A percentile compares a stretch with the other conserved stretches of the same genome.
phyloP scores from a whole-genome alignment of 2,888 invertebrate genomes.

The Brassicogethes aeneus region DNA sequence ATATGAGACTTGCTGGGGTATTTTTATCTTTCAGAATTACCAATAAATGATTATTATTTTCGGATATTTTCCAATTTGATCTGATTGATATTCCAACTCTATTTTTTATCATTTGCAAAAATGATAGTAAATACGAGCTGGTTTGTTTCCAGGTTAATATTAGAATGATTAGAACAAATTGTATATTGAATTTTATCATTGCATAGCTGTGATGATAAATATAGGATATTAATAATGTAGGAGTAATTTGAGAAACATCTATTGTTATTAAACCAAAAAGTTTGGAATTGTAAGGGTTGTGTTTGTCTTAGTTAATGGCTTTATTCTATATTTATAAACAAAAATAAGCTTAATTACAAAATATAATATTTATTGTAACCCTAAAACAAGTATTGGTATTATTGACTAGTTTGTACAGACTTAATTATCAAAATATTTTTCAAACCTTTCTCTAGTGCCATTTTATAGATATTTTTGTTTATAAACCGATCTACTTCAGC shows the following conservation, averaged over 20 bases:
- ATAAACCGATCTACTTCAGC: background rate
- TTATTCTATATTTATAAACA: background rate
- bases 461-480: background rate
- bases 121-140: too few species aligned
- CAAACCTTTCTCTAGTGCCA: background rate
- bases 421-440: background rate
- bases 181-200: constrained; percentile 14
- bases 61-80: too few species aligned
- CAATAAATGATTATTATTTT: background rate
- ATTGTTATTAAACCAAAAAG: background rate
- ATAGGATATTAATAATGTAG: constrained; percentile 5
- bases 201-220: constrained; percentile 17
- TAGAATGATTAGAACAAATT: constrained; percentile 2
- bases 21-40: background rate
- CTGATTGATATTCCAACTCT: too few species aligned
- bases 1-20: constrained; percentile 15
- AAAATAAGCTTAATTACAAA: background rate
- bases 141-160: background rate
- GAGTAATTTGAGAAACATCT: background rate
- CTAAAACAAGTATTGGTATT: background rate
- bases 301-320: background rate
- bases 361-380: background rate
- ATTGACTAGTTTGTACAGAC: too few species aligned
- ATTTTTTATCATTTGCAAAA: too few species aligned
- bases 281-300: background rate